phyloP scores from a whole-genome alignment of 2,113 vertebrate genomes.

The Naja naja region DNA sequence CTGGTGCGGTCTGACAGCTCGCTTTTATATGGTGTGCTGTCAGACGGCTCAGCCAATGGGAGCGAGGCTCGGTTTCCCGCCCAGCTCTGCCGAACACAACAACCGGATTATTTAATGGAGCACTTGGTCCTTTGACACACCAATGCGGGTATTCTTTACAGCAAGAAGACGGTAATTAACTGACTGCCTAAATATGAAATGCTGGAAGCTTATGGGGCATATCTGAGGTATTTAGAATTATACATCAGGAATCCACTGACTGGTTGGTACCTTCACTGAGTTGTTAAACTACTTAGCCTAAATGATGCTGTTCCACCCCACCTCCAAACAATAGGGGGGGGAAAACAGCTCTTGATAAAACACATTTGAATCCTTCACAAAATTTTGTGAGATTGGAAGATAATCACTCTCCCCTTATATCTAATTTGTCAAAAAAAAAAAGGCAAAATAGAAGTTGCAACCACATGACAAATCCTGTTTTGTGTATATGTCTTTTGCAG shows the following conservation, averaged over 20 bases:
- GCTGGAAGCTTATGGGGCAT: not conserved
- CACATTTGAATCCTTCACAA: not conserved
- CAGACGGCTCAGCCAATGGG: no score
- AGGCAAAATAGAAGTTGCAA: not conserved
- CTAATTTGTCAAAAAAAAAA: not conserved
- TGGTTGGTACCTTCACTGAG: not conserved
- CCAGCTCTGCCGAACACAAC: no score
- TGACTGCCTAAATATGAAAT: not conserved
- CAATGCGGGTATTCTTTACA: not conserved
- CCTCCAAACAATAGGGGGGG: not conserved
- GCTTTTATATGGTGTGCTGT: no score
- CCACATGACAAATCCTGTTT: not conserved
- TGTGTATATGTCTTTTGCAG: not conserved
- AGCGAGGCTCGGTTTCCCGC: no score
- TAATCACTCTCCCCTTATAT: not conserved
- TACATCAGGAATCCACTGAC: not conserved
- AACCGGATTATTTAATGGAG: not conserved
- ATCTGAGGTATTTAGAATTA: not conserved
- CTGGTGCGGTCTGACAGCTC: no score
- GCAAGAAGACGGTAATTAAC: not conserved
- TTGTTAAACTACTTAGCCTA: not conserved
- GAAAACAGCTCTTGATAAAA: not conserved
- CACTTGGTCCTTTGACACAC: not conserved
- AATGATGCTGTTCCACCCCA: not conserved
- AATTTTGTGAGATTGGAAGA: not conserved